phyloP scores from a whole-genome alignment of 2,797 vertebrate genomes.

The Cossypha dichroa region DNA sequence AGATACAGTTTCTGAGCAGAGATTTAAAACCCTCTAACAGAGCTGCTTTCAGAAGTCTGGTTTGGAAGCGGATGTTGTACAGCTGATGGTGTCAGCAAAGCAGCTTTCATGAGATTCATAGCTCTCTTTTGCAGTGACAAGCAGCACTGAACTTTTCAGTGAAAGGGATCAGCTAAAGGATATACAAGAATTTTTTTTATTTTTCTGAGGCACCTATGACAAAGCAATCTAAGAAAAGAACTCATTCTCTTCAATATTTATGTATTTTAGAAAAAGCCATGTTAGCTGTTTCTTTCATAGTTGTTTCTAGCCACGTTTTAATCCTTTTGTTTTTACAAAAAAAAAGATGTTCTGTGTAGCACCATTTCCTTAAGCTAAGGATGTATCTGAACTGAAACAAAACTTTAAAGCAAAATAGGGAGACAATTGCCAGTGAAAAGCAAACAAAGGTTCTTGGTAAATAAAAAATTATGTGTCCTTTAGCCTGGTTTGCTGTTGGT shows the following conservation, averaged over 20 bases:
- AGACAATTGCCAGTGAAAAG: neutral
- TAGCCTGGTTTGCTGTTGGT: constrained; percentile 71
- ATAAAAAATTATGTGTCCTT: neutral
- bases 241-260: constrained; percentile 1
- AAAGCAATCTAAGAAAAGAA: constrained; percentile 59
- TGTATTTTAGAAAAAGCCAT: constrained; percentile 45
- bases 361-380: constrained; percentile 1
- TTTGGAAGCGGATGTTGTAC: constrained; percentile 36
- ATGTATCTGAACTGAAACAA: neutral
- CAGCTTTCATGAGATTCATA: constrained; percentile 65
- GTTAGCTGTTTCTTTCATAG: constrained; percentile 15
- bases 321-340: neutral
- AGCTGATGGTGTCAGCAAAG: constrained; percentile 48
- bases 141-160: constrained; percentile 42
- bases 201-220: constrained; percentile 44
- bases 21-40: constrained; percentile 71
- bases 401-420: neutral
- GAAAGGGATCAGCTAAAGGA: constrained; percentile 63
- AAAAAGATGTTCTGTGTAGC: neutral
- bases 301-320: neutral
- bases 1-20: constrained; percentile 64
- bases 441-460: neutral
- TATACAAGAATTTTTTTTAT: constrained; percentile 64
- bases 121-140: constrained; percentile 65
- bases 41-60: constrained; percentile 27